Evolutionary conservation across 2,113 vertebrate species (phyloP).

Genomic region (Thinocorus orbignyianus): DNA sequence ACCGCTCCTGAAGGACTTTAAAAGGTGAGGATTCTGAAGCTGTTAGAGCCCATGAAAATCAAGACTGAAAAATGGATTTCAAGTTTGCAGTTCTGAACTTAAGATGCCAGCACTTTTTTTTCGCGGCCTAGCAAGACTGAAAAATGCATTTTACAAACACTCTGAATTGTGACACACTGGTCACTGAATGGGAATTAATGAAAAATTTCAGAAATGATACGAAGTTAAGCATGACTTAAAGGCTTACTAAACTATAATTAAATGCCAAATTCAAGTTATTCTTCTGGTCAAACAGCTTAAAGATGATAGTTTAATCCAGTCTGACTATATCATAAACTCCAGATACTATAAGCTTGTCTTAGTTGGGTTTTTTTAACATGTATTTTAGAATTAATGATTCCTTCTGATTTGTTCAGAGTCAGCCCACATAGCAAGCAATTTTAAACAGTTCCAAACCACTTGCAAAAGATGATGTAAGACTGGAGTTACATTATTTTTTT

Average conservation of each 20-base stretch:
- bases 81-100: background rate
- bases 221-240: background rate
- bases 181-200: background rate
- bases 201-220: background rate
- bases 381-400: background rate
- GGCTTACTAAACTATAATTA: background rate
- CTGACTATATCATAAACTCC: background rate
- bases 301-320: background rate
- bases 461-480: background rate
- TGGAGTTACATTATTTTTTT: background rate
- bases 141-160: background rate
- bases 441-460: background rate
- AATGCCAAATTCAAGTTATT: background rate
- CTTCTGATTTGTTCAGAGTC: background rate
- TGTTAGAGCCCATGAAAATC: background rate
- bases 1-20: background rate
- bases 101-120: background rate
- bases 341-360: background rate
- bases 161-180: background rate
- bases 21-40: background rate
- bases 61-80: background rate
- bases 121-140: background rate
- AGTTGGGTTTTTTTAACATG: background rate
- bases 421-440: background rate
- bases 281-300: background rate